Evolutionary conservation across 2,888 invertebrate genomes (phyloP).

Genomic region (Hemithea aestivaria): DNA sequence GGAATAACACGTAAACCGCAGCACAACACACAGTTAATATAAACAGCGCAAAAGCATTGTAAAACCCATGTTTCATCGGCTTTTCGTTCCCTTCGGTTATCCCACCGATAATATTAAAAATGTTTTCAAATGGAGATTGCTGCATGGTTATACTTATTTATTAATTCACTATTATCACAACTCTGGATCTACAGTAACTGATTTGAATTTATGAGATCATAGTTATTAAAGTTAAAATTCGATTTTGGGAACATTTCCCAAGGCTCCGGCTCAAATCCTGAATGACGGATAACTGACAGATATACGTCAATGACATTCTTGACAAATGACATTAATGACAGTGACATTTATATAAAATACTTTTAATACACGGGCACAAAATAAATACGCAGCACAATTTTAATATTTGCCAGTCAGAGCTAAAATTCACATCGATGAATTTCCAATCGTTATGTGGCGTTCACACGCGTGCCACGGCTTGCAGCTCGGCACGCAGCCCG

Average conservation of each 20-base stretch:
- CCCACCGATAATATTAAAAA: conserved; percentile 83
- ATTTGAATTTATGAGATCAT: conserved; percentile 45
- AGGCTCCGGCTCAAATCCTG: no score
- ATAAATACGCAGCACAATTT: no score
- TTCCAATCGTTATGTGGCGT: no score
- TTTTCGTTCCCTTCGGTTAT: conserved; percentile 90
- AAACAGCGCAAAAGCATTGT: conserved; percentile 91
- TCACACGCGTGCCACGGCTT: no score
- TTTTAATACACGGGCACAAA: no score
- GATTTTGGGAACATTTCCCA: conserved; percentile 30
- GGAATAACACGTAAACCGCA: conserved; percentile 87
- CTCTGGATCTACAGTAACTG: conserved; percentile 2
- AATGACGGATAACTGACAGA: no score
- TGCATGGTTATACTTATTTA: conserved; percentile 43
- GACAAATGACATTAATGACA: no score
- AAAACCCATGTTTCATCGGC: conserved; percentile 94
- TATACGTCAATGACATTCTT: no score
- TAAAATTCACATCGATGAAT: no score
- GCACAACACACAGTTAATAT: conserved; percentile 83
- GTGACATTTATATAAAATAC: no score
- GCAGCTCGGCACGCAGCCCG: no score
- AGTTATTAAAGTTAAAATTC: conserved; percentile 36
- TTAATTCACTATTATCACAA: conserved; percentile 12
- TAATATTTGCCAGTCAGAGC: no score
- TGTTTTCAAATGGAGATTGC: conserved; percentile 82